phyloP scores from a whole-genome alignment of 1,140 invertebrate species.

The Lineus longissimus region DNA sequence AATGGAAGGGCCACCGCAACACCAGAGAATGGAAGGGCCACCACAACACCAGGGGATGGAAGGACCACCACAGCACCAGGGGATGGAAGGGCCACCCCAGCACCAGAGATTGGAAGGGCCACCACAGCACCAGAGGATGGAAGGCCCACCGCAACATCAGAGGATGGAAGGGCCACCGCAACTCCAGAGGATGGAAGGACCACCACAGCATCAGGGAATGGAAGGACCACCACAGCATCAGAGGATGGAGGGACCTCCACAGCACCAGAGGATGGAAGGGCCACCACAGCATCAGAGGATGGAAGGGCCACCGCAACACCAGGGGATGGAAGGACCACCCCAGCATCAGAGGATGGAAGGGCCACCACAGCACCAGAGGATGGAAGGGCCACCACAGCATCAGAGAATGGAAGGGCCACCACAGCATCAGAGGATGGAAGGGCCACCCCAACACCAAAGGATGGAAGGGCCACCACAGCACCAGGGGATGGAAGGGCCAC shows the following conservation, averaged over 20 bases:
- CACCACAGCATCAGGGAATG: not conserved
- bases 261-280: not conserved
- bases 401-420: not conserved
- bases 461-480: too few species aligned
- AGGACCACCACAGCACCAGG: too few species aligned
- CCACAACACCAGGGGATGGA: too few species aligned
- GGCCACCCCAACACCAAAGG: not conserved
- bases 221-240: not conserved
- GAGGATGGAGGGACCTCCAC: not conserved
- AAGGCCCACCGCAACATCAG: slow-evolving; percentile 6
- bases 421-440: not conserved
- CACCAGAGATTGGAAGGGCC: not conserved
- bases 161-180: not conserved
- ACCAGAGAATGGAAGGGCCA: not conserved
- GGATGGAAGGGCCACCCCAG: too few species aligned
- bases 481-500: too few species aligned
- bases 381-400: not conserved
- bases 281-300: slow-evolving; percentile 7
- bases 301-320: not conserved
- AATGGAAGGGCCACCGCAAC: not conserved
- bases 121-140: not conserved
- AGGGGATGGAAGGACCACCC: not conserved
- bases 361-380: not conserved
- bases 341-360: slow-evolving; percentile 10
- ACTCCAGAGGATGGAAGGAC: not conserved